Conservation (phyloP, 92 coral and sea anemone species). For the Chrysogorgia sp. region DNA sequence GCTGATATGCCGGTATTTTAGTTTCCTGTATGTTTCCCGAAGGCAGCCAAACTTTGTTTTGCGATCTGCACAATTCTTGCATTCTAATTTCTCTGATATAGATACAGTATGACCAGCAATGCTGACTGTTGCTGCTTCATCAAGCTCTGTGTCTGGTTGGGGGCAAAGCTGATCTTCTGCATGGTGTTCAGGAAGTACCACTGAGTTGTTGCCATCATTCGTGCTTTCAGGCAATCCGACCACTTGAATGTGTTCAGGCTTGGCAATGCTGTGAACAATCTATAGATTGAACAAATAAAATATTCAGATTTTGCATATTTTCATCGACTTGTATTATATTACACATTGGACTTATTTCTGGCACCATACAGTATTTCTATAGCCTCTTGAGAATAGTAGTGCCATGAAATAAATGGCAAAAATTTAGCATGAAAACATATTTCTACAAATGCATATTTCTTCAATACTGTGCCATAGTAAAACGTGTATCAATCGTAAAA, state of each 20-base stretch:
- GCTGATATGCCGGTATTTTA: neutral
- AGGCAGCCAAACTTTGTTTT: constrained; percentile 21
- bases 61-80: constrained; percentile 12
- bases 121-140: neutral
- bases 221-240: neutral
- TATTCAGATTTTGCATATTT: neutral
- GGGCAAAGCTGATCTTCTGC: constrained; percentile 10
- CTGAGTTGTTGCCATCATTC: constrained; percentile 10
- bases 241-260: neutral
- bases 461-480: too few species aligned
- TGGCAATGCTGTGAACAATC: constrained; percentile 37
- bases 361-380: too few species aligned
- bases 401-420: too few species aligned
- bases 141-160: constrained; percentile 24
- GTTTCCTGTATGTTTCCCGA: constrained; percentile 8
- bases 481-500: too few species aligned
- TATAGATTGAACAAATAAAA: constrained; percentile 13
- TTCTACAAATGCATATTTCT: too few species aligned
- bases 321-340: neutral
- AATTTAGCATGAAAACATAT: neutral
- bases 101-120: neutral
- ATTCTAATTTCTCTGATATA: neutral
- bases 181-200: constrained; percentile 17
- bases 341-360: neutral
- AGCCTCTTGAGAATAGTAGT: too few species aligned